Percentiles rank a stretch among this genome's conserved stretches.
These are phyloP conservation scores for Isotomurus palustris DNA, from an alignment of 2,888 invertebrate species.

Conservation along the genomic window DNA sequence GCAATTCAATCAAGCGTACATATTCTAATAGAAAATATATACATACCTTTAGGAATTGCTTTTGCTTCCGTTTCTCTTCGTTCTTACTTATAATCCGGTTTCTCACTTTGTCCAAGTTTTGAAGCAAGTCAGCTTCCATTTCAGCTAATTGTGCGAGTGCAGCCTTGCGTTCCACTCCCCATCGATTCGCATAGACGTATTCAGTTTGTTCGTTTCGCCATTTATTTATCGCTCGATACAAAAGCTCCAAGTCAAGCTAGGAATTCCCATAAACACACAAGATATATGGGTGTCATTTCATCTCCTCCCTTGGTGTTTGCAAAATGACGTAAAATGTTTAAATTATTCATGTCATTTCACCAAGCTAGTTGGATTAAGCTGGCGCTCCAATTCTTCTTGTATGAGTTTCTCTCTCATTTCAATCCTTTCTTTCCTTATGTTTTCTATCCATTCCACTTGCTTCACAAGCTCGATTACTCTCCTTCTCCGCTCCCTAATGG, in stretches of 20 bases:
- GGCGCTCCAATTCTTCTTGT: constrained; percentile 39
- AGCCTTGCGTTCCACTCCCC: constrained; percentile 44
- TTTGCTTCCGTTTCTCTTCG: constrained; percentile 15
- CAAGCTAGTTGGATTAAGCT: constrained; percentile 37
- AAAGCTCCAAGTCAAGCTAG: constrained; percentile 41
- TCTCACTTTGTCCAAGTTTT: constrained; percentile 38
- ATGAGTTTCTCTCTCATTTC: constrained; percentile 36
- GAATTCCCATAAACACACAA: neutral
- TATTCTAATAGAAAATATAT: no score
- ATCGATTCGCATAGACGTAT: constrained; percentile 38
- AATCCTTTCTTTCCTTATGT: constrained; percentile 37
- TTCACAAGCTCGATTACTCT: constrained; percentile 36
- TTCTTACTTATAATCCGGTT: constrained; percentile 33
- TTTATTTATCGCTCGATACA: constrained; percentile 41
- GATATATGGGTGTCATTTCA: neutral
- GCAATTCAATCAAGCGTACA: no score
- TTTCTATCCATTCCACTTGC: constrained; percentile 42
- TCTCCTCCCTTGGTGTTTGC: no score
- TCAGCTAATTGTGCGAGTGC: constrained; percentile 41
- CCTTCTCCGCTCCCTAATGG: constrained; percentile 29
- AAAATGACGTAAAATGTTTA: neutral
- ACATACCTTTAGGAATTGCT: constrained; percentile 13
- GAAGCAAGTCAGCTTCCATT: constrained; percentile 41
- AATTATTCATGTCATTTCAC: constrained; percentile 6
- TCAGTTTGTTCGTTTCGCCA: constrained; percentile 43